These are phyloP conservation scores for Musca vetustissima DNA, from an alignment of 1,140 invertebrate genomes.

Conservation along the genomic window DNA sequence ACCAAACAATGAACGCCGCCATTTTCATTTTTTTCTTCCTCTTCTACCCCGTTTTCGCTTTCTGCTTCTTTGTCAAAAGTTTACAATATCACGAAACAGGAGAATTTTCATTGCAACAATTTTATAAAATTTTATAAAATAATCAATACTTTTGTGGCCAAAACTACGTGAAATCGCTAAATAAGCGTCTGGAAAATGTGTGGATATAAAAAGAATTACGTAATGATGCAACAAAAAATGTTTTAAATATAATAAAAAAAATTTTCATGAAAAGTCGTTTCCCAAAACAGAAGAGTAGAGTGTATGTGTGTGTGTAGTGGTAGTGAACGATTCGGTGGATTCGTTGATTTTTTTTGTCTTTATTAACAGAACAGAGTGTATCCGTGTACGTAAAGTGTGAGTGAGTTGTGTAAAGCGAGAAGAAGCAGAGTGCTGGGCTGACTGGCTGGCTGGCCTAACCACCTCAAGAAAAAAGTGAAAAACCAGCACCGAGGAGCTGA, in stretches of 20 bases:
- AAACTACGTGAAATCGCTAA: slow-evolving; percentile 20
- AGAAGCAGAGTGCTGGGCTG: slow-evolving; percentile 19
- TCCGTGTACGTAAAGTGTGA: neutral
- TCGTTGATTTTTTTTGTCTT: slow-evolving; percentile 19
- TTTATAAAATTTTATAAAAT: slow-evolving; percentile 20
- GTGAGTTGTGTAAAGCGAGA: slow-evolving; percentile 18
- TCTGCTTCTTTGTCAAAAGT: slow-evolving; percentile 34
- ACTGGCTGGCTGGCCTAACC: slow-evolving; percentile 15
- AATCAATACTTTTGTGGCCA: slow-evolving; percentile 20
- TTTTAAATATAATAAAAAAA: slow-evolving; percentile 26
- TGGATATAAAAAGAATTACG: slow-evolving; percentile 16
- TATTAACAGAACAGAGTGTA: neutral
- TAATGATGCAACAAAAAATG: slow-evolving; percentile 27
- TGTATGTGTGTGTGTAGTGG: slow-evolving; percentile 12
- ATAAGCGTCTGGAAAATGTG: slow-evolving; percentile 20
- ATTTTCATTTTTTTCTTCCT: slow-evolving; percentile 33
- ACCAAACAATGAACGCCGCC: slow-evolving; percentile 30
- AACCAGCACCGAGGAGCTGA: slow-evolving; percentile 15
- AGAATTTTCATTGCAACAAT: slow-evolving; percentile 27
- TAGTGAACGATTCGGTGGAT: slow-evolving; percentile 13
- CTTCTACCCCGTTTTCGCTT: slow-evolving; percentile 21
- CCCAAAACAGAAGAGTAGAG: slow-evolving; percentile 18
- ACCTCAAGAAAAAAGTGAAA: slow-evolving; percentile 18
- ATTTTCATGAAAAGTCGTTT: slow-evolving; percentile 16
- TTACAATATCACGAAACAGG: slow-evolving; percentile 29